Base-by-base conservation (phyloP, 2,888 invertebrate genomes). In the Gymnosoma rotundatum region DNA sequence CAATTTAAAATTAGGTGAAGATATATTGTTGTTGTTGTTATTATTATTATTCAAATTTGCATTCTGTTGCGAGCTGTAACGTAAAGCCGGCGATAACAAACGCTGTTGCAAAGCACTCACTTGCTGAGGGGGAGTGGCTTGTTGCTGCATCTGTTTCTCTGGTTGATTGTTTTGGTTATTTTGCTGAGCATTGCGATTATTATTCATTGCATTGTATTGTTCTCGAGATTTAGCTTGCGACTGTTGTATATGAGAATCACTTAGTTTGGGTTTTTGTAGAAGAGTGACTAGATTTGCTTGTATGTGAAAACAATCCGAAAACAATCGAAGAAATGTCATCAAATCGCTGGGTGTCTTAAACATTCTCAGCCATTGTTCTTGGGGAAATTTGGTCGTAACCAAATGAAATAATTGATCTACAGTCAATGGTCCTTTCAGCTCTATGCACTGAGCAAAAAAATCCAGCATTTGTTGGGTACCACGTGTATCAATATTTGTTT, bases 231-330 rank as follows among this genome's bases (percentile, higher is more conserved):
- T 91, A 45, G 91, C 91, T 87, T 92, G 92, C 7, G 92, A 91
- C 86, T 92, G 91, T 78, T 92, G 92, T 69, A 92, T 92, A 70
- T 92, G 90, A 76, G 92, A 91, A 84, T 94, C 94, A 88, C 94
- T 95, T 88, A 95, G 94, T 93, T 95, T 96, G 90, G 96, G 95
- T 90, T 95, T 94, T 90, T 95, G 95, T 88, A 97, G 94, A 87
- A 97, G 93, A 78, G 97, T 97, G 88, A 98, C 97, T 92, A 98
- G 94, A 93, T 98, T 98, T 73, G 97, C 95, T 91, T 98, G 98
- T 85, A 98, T 97, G 91, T 97, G 97, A 93, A 98, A 98, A 89
- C 97, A 95, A 91, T 98, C 97, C n/a, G 98, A 96, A 91, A 98
- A 98, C 93, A 98, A 95, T 92, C 97, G 96, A 73, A 98, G 93